Conservation (phyloP, 2,113 vertebrate species). For the Sterna hirundo region DNA sequence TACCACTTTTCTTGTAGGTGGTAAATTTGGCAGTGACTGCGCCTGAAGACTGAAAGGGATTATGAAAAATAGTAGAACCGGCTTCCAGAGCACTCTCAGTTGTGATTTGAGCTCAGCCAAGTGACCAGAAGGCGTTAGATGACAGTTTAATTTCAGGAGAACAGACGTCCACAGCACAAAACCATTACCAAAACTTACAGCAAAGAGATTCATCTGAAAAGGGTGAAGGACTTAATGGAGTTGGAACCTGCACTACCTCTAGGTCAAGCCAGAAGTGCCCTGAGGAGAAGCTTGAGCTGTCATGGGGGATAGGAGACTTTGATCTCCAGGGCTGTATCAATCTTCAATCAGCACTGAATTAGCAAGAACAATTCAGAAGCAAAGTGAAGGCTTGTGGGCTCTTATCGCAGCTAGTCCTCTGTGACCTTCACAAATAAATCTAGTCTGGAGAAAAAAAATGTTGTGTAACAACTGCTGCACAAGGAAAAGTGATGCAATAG, state of each 20-base stretch:
- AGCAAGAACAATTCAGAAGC: conserved; percentile 44
- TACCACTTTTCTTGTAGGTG: background rate
- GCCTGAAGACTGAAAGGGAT: background rate
- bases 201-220: background rate
- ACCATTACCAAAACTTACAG: conserved; percentile 2
- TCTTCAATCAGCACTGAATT: conserved; percentile 53
- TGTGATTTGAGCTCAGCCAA: background rate
- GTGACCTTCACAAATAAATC: conserved; percentile 40
- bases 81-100: background rate
- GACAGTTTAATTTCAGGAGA: conserved; percentile 34
- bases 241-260: conserved; percentile 16
- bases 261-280: conserved; percentile 1
- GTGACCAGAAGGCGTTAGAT: conserved; percentile 25
- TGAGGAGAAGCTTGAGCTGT: conserved; percentile 8
- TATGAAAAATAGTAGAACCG: conserved; percentile 10
- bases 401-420: background rate
- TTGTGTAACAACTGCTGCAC: background rate
- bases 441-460: background rate
- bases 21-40: background rate
- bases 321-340: conserved; percentile 20
- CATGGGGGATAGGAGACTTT: conserved; percentile 2
- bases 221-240: conserved; percentile 18
- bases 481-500: background rate
- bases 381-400: background rate
- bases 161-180: background rate